Percentiles rank a stretch among this genome's conserved stretches.
Evolutionary conservation across 2,888 invertebrate genomes (phyloP).

Genomic region (Coelopa pilipes): DNA sequence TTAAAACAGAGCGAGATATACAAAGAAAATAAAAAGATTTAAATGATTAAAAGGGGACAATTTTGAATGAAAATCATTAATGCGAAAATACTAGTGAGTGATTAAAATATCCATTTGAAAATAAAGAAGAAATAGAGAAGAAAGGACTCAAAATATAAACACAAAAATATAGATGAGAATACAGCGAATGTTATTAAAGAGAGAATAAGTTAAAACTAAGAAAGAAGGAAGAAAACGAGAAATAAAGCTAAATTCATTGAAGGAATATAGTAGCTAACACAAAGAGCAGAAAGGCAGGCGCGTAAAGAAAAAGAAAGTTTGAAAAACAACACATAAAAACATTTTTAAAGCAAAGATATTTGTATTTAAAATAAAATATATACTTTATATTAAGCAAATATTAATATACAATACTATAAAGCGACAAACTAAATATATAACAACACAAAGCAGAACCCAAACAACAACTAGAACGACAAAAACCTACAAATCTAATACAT

Average conservation of each 20-base stretch:
- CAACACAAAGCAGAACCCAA: too few relatives aligned
- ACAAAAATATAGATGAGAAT: not conserved
- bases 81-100: constrained; percentile 23
- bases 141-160: not conserved
- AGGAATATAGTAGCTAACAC: constrained; percentile 23
- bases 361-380: constrained; percentile 52
- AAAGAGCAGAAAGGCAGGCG: constrained; percentile 19
- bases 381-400: constrained; percentile 49
- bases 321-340: constrained; percentile 40
- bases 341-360: constrained; percentile 47
- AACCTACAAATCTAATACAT: constrained; percentile 14
- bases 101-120: not conserved
- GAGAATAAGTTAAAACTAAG: not conserved
- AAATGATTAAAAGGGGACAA: constrained; percentile 8
- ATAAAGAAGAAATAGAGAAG: not conserved
- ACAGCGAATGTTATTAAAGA: constrained; percentile 11
- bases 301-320: constrained; percentile 24
- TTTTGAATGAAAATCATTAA: constrained; percentile 11
- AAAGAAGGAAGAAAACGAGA: constrained; percentile 25
- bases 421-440: constrained; percentile 35
- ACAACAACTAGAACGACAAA: constrained; percentile 25
- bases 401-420: constrained; percentile 48
- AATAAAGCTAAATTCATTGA: constrained; percentile 27
- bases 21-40: constrained; percentile 31
- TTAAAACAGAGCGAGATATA: constrained; percentile 25